Conservation (phyloP, 2,888 invertebrate species). For the Cephus runcator region DNA sequence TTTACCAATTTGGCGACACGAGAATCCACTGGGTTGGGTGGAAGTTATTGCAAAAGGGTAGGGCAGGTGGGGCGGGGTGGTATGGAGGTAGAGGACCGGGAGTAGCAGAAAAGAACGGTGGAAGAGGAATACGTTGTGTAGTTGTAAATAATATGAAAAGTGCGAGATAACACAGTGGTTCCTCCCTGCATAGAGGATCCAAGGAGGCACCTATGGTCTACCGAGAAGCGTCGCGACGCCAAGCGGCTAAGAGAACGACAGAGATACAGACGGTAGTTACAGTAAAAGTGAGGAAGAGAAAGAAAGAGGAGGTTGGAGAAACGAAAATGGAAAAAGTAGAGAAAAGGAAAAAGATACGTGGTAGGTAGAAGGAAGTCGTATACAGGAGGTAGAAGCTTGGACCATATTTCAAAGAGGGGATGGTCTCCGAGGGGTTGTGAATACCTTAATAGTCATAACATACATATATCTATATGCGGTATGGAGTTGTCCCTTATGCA, state of each 20-base stretch:
- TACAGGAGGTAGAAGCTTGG: slow-evolving; percentile 9
- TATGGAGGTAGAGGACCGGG: not conserved
- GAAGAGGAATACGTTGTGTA: slow-evolving; percentile 5
- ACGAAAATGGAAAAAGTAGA: slow-evolving; percentile 15
- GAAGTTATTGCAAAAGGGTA: not conserved
- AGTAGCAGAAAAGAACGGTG: not conserved
- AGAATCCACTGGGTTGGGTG: not conserved
- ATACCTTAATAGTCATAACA: slow-evolving; percentile 62
- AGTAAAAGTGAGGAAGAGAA: slow-evolving; percentile 3
- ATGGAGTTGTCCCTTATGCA: slow-evolving; percentile 18
- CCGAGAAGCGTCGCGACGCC: not conserved
- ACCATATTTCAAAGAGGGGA: slow-evolving; percentile 58
- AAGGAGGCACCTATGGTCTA: slow-evolving; percentile 1
- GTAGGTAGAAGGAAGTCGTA: not conserved
- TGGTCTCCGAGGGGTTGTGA: slow-evolving; percentile 59
- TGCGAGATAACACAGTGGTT: slow-evolving; percentile 20
- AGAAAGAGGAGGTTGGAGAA: slow-evolving; percentile 13
- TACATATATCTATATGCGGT: slow-evolving; percentile 42
- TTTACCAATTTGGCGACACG: slow-evolving; percentile 43
- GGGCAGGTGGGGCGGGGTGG: not conserved
- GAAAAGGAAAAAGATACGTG: slow-evolving; percentile 7
- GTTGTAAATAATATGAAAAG: slow-evolving; percentile 56
- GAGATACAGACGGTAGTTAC: not conserved
- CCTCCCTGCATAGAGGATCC: slow-evolving; percentile 10
- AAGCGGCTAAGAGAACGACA: slow-evolving; percentile 20